These are phyloP conservation scores for Hoplostethus mediterraneus DNA, from an alignment of 2,797 vertebrate genomes.

Conservation along the genomic window DNA sequence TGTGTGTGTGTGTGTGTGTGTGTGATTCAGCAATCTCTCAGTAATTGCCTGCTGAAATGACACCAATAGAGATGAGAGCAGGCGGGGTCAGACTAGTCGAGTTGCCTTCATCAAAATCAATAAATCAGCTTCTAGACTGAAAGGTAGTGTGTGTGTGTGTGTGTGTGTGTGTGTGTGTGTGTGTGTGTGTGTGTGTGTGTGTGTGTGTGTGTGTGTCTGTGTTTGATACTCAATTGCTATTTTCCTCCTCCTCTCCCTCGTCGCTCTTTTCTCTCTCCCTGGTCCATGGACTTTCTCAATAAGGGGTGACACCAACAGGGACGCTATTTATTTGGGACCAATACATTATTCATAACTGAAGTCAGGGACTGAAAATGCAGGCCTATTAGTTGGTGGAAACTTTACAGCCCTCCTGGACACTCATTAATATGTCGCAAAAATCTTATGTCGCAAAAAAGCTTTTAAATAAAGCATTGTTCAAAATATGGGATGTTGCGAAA, in stretches of 20 bases:
- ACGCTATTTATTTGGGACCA: constrained; percentile 64
- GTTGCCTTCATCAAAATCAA: constrained; percentile 77
- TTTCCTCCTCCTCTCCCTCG: constrained; percentile 27
- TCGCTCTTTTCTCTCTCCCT: constrained; percentile 40
- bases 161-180: constrained; percentile 16
- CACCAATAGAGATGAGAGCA: constrained; percentile 62
- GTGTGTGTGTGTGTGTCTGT: constrained; percentile 7
- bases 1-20: constrained; percentile 13
- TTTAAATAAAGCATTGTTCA: constrained; percentile 45
- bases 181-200: constrained; percentile 16
- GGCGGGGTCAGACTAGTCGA: constrained; percentile 57
- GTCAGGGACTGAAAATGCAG: constrained; percentile 55
- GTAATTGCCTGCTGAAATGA: constrained; percentile 75
- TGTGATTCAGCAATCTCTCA: constrained; percentile 53
- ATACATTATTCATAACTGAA: constrained; percentile 75
- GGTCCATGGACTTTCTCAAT: constrained; percentile 55
- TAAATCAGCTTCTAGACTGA: constrained; percentile 65
- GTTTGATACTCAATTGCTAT: constrained; percentile 42
- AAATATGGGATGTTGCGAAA: constrained; percentile 44
- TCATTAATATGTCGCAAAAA: constrained; percentile 58
- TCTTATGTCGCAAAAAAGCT: constrained; percentile 56
- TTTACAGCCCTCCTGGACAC: constrained; percentile 48
- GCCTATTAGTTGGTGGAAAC: constrained; percentile 41
- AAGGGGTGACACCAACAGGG: constrained; percentile 66
- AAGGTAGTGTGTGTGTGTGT: constrained; percentile 26